phyloP scores from a whole-genome alignment of 2,888 invertebrate species.

The Pseudanteris insignis region DNA sequence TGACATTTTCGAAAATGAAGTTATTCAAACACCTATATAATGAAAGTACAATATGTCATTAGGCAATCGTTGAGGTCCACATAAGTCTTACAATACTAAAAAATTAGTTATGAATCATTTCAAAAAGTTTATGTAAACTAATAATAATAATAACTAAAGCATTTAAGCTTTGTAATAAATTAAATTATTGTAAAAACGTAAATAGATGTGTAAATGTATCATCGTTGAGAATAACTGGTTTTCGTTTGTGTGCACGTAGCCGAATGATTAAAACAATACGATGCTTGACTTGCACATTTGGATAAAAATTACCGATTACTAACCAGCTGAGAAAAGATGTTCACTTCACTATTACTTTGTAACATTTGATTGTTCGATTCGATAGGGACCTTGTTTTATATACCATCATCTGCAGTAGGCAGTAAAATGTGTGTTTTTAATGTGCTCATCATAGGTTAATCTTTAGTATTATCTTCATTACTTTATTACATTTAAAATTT shows the following conservation, averaged over 20 bases:
- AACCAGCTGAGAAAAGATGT: slow-evolving; percentile 32
- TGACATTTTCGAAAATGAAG: slow-evolving; percentile 3
- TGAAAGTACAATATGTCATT: too few relatives aligned
- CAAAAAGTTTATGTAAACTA: too few relatives aligned
- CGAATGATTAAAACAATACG: neutral
- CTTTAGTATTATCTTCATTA: slow-evolving; percentile 20
- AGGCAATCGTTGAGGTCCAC: too few relatives aligned
- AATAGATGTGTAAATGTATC: too few relatives aligned
- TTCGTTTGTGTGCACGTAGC: too few relatives aligned
- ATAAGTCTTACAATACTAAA: too few relatives aligned
- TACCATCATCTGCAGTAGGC: slow-evolving; percentile 32
- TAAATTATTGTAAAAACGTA: too few relatives aligned
- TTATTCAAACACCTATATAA: neutral
- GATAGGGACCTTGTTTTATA: slow-evolving; percentile 44
- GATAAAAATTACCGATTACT: slow-evolving; percentile 23
- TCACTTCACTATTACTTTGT: slow-evolving; percentile 32
- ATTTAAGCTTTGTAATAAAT: too few relatives aligned
- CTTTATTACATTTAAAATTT: slow-evolving; percentile 15
- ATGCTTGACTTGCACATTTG: slow-evolving; percentile 3
- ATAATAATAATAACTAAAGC: too few relatives aligned
- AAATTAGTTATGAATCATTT: too few relatives aligned
- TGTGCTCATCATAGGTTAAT: slow-evolving; percentile 18
- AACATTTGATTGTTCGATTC: slow-evolving; percentile 44
- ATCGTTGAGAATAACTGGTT: too few relatives aligned
- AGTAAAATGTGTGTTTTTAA: slow-evolving; percentile 30